Conservation (phyloP, 2,888 invertebrate genomes). For the Elmis aenea region DNA sequence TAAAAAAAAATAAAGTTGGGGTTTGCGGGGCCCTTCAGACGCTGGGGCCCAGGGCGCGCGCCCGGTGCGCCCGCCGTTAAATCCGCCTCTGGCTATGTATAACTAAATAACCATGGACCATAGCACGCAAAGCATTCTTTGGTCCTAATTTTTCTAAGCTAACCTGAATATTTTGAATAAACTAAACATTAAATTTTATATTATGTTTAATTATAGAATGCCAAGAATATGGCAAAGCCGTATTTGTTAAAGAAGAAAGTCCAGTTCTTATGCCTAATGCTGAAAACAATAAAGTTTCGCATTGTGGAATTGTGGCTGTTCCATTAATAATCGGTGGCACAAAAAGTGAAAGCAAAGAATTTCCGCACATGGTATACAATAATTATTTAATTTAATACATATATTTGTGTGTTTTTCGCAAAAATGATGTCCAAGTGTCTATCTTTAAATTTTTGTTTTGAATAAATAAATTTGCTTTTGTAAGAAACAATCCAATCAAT, state of each 20-base stretch:
- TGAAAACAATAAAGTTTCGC: conserved; percentile 31
- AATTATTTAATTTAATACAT: background rate
- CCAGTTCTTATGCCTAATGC: conserved; percentile 36
- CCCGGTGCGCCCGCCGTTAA: no score
- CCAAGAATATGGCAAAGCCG: conserved; percentile 39
- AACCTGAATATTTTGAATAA: no score
- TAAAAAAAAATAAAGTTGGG: no score
- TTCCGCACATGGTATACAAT: conserved; percentile 53
- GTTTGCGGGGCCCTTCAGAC: no score
- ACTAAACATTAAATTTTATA: no score
- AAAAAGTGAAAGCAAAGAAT: conserved; percentile 42
- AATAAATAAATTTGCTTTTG: background rate
- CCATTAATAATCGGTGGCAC: conserved; percentile 45
- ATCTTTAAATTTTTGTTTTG: background rate
- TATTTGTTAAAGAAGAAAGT: conserved; percentile 33
- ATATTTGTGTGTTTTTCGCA: no score
- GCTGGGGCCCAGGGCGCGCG: no score
- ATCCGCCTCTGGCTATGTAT: no score
- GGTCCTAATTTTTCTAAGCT: no score
- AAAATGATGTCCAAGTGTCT: background rate
- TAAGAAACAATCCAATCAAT: background rate
- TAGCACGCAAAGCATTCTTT: no score
- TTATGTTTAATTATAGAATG: conserved; percentile 45
- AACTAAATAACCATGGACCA: no score
- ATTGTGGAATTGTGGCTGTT: conserved; percentile 40